phyloP scores from a whole-genome alignment of 2,888 invertebrate species.

The Ochropleura leucogaster region DNA sequence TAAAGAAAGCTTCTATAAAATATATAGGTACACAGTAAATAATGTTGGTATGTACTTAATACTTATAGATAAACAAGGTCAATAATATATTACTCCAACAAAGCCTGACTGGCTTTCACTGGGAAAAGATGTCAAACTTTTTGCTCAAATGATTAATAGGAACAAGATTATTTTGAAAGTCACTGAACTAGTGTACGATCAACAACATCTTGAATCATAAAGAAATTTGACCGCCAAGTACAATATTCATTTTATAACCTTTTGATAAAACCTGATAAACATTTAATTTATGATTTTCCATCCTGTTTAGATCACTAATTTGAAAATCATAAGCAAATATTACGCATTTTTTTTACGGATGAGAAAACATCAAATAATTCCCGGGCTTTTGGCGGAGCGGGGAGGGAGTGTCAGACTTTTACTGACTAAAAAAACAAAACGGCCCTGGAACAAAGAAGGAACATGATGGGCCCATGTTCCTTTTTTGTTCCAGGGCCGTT shows the following conservation, averaged over 20 bases:
- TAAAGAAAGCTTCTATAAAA: background rate
- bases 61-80: constrained; percentile 46
- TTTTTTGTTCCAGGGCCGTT: too few relatives aligned
- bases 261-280: background rate
- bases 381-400: too few relatives aligned
- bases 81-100: constrained; percentile 44
- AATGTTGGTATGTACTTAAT: constrained; percentile 9
- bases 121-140: constrained; percentile 52
- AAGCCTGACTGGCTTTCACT: constrained; percentile 58
- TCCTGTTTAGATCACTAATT: background rate
- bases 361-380: too few relatives aligned
- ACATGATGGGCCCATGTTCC: too few relatives aligned
- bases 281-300: background rate
- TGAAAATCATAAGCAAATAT: background rate
- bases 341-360: too few relatives aligned
- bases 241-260: background rate
- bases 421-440: too few relatives aligned
- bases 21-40: background rate
- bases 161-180: constrained; percentile 53
- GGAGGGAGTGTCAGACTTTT: too few relatives aligned
- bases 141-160: constrained; percentile 47
- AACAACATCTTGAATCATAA: constrained; percentile 11
- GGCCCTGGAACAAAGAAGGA: too few relatives aligned
- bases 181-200: constrained; percentile 37
- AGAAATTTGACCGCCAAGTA: background rate